phyloP scores from a whole-genome alignment of 1,140 invertebrate genomes.

The Protaetia brevitarsis region DNA sequence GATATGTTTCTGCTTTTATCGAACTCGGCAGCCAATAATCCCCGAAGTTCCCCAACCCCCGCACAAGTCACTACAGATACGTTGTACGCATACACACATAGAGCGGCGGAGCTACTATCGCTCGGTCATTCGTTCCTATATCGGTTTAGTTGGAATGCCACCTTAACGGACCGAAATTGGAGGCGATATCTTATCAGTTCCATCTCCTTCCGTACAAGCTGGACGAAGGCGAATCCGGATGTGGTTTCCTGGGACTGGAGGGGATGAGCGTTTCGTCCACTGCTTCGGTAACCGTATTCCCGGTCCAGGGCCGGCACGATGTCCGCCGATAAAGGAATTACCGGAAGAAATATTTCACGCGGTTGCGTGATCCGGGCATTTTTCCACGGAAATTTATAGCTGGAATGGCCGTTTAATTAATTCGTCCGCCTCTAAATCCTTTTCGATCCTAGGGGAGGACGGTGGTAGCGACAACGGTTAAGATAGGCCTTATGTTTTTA shows the following conservation, averaged over 20 bases:
- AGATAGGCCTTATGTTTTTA: too few species aligned
- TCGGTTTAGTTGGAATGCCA: constrained; percentile 28
- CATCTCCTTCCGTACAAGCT: too few species aligned
- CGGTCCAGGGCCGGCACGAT: not conserved
- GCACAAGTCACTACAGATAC: too few species aligned
- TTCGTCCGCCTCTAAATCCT: too few species aligned
- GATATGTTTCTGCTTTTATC: too few species aligned
- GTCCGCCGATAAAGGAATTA: constrained; percentile 2
- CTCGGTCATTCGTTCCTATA: not conserved
- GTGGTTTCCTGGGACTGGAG: not conserved
- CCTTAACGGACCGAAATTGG: constrained; percentile 27
- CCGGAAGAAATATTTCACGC: constrained; percentile 10
- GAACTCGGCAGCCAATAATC: too few species aligned
- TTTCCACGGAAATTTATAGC: not conserved
- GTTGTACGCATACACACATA: too few species aligned
- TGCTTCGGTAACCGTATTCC: too few species aligned
- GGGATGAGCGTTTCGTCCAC: not conserved
- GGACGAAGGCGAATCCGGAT: not conserved
- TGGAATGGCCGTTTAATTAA: not conserved
- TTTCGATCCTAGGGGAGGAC: too few species aligned
- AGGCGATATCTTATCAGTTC: constrained; percentile 29
- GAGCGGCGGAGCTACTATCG: too few species aligned
- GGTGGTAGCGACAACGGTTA: too few species aligned
- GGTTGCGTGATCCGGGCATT: not conserved
- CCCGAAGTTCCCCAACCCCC: too few species aligned